Evolutionary conservation across 2,888 invertebrate genomes (phyloP).

Genomic region (Archaeoteleia sp.): DNA sequence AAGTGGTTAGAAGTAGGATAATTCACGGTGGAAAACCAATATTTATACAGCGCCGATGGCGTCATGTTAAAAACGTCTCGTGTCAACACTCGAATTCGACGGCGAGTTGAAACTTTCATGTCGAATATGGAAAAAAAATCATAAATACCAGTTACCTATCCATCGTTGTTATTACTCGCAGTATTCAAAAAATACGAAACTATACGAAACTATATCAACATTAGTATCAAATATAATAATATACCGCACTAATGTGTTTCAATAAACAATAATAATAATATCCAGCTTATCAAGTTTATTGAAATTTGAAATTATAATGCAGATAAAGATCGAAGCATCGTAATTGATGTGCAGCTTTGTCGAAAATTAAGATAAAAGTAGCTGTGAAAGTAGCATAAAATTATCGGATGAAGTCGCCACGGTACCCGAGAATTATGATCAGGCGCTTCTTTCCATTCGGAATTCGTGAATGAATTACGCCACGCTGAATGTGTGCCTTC

Average conservation of each 20-base stretch:
- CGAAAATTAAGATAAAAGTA: constrained; percentile 39
- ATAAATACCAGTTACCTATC: too few species aligned
- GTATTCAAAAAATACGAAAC: background rate
- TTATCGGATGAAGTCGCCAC: constrained; percentile 6
- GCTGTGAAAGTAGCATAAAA: constrained; percentile 11
- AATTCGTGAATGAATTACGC: constrained; percentile 31
- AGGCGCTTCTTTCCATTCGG: constrained; percentile 4
- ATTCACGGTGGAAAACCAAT: constrained; percentile 43
- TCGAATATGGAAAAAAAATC: constrained; percentile 4
- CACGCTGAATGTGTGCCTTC: constrained; percentile 20
- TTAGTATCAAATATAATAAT: too few species aligned
- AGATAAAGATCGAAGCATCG: constrained; percentile 23
- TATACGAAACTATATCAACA: too few species aligned
- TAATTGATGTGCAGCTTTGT: constrained; percentile 25
- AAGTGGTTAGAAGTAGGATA: constrained; percentile 33
- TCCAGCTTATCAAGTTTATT: constrained; percentile 14
- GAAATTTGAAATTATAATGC: constrained; percentile 43
- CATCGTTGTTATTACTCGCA: too few species aligned
- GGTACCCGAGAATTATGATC: constrained; percentile 26
- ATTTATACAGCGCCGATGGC: constrained; percentile 36
- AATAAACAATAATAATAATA: constrained; percentile 29
- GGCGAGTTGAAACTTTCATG: constrained; percentile 4
- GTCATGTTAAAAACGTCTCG: constrained; percentile 18
- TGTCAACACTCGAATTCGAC: constrained; percentile 37
- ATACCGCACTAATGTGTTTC: constrained; percentile 5